Evolutionary conservation across 2,888 invertebrate genomes (phyloP).

Genomic region (Phasia obesa): DNA sequence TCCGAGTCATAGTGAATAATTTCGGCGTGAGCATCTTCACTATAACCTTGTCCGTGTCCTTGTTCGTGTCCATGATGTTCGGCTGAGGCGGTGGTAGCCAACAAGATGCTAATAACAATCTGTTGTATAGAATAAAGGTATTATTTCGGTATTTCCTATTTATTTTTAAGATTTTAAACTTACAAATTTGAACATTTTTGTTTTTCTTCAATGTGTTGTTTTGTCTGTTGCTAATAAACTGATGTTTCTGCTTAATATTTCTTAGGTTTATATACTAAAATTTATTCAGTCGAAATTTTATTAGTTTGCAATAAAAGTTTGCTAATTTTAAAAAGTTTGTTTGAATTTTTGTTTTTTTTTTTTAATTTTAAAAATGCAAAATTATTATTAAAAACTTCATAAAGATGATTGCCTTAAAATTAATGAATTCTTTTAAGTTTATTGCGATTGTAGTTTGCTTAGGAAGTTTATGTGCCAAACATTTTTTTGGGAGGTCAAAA

Average conservation of each 20-base stretch:
- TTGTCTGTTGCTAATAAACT: constrained; percentile 17
- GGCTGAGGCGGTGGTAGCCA: constrained; percentile 34
- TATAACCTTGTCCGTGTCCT: constrained; percentile 34
- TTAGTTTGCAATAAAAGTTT: too few relatives aligned
- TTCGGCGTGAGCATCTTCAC: constrained; percentile 72
- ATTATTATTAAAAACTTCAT: too few relatives aligned
- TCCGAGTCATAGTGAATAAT: constrained; percentile 67
- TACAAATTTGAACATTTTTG: constrained; percentile 35
- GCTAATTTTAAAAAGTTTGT: too few relatives aligned
- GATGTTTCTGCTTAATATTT: neutral
- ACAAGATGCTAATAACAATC: constrained; percentile 35
- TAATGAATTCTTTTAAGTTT: too few relatives aligned
- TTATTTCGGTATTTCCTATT: neutral
- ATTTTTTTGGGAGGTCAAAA: too few relatives aligned
- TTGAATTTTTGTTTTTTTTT: too few relatives aligned
- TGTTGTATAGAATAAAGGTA: neutral
- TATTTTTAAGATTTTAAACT: constrained; percentile 2
- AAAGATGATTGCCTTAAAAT: too few relatives aligned
- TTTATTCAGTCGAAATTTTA: neutral
- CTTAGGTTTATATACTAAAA: constrained; percentile 21
- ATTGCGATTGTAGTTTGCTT: too few relatives aligned
- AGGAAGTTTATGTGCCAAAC: too few relatives aligned
- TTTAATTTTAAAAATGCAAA: too few relatives aligned
- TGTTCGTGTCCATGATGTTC: neutral
- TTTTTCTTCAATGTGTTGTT: constrained; percentile 3